Percentiles rank a stretch among this genome's conserved stretches.
These are phyloP conservation scores for Sebastes matsubarae DNA, from an alignment of 2,797 vertebrate genomes.

Conservation along the genomic window DNA sequence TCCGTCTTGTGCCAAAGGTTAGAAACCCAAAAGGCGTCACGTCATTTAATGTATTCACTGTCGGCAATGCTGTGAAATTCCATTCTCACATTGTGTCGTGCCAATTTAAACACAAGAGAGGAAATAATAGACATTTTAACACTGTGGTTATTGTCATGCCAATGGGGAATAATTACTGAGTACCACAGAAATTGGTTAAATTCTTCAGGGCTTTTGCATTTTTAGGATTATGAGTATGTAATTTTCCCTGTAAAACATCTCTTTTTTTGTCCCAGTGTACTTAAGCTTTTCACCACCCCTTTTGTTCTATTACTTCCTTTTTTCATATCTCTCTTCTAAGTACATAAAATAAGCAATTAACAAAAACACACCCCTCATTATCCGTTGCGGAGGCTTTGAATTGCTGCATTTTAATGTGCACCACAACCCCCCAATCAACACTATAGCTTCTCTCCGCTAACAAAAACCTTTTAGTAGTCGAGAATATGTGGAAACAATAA, in stretches of 20 bases:
- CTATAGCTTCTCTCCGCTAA: neutral
- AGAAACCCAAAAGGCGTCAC: constrained; percentile 41
- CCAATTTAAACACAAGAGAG: constrained; percentile 58
- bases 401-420: constrained; percentile 1
- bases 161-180: constrained; percentile 44
- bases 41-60: constrained; percentile 60
- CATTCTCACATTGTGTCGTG: constrained; percentile 52
- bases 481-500: constrained; percentile 8
- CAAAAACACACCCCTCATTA: neutral
- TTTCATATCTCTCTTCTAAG: neutral
- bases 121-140: constrained; percentile 56
- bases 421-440: neutral
- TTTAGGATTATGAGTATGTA: constrained; percentile 20
- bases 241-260: constrained; percentile 27
- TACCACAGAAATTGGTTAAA: constrained; percentile 17
- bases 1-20: constrained; percentile 35
- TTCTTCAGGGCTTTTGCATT: constrained; percentile 38
- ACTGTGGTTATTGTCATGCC: constrained; percentile 43
- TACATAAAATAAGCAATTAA: constrained; percentile 21
- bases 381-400: constrained; percentile 9
- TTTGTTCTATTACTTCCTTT: neutral
- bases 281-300: neutral
- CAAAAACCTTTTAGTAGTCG: constrained; percentile 4
- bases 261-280: neutral
- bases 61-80: constrained; percentile 53